Percentiles rank a stretch among this genome's conserved stretches.
Evolutionary conservation across 2,797 vertebrate species (phyloP).

Genomic region (Sebastiscus tertius): DNA sequence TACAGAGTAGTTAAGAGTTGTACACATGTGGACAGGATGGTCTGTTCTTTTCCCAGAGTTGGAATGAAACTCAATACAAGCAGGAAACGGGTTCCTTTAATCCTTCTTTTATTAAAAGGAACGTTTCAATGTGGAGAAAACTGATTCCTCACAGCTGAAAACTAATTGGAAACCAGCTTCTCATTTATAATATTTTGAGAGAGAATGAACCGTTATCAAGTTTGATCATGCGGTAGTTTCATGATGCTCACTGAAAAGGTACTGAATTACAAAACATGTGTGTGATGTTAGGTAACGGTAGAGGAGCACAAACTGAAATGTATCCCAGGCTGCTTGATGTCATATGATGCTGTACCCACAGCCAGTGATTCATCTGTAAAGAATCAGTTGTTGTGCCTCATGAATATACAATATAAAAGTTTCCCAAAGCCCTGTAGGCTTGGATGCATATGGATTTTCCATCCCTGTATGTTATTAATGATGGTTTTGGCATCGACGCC

Average conservation of each 20-base stretch:
- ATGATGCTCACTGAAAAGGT: not conserved
- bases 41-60: not conserved
- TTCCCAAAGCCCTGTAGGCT: constrained; percentile 12
- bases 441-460: constrained; percentile 14
- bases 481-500: not conserved
- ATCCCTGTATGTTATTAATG: constrained; percentile 6
- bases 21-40: not conserved
- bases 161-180: not conserved
- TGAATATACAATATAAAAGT: not conserved
- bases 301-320: constrained; percentile 9
- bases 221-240: not conserved
- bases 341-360: not conserved
- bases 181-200: not conserved
- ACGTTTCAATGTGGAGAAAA: not conserved
- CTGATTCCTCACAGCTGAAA: not conserved
- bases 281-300: not conserved
- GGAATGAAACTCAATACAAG: not conserved
- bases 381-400: not conserved
- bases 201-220: not conserved
- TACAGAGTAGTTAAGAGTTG: not conserved
- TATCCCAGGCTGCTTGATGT: not conserved
- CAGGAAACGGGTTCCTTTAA: not conserved
- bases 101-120: not conserved
- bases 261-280: not conserved
- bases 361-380: not conserved